A percentile compares a stretch with the other conserved stretches of the same genome.
These are phyloP conservation scores for Cataglyphis albicans DNA, from an alignment of 2,888 invertebrate species.

Conservation along the genomic window DNA sequence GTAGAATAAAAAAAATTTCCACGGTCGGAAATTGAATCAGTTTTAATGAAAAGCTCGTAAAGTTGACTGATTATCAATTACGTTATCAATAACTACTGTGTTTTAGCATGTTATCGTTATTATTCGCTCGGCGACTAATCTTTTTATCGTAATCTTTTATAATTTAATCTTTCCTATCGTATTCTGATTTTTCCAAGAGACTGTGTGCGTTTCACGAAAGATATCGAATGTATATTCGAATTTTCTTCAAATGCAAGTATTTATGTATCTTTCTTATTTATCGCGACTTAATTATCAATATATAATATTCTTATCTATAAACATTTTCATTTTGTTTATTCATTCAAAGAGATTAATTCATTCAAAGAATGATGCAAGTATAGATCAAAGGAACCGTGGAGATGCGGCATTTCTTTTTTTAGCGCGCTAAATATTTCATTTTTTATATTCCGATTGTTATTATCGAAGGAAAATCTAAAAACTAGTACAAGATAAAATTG, in stretches of 20 bases:
- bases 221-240: background rate
- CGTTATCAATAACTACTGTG: background rate
- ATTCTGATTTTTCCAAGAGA: background rate
- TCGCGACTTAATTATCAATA: background rate
- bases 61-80: background rate
- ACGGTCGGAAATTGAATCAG: background rate
- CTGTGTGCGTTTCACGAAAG: background rate
- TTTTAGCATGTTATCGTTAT: background rate
- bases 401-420: background rate
- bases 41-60: too few species aligned
- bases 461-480: background rate
- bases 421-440: background rate
- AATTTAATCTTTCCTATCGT: background rate
- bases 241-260: too few species aligned
- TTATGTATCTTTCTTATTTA: too few species aligned
- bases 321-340: background rate
- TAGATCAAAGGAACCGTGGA: background rate
- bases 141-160: background rate
- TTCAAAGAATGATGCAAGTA: background rate
- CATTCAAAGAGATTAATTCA: too few species aligned
- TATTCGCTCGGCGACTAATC: background rate
- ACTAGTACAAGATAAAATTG: slow-evolving; percentile 5
- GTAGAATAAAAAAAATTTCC: background rate
- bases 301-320: slow-evolving; percentile 12
- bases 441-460: background rate